A percentile compares a stretch with the other conserved stretches of the same genome.
Evolutionary conservation across 2,888 invertebrate genomes (phyloP).

Genomic region (Miltochrista miniata): DNA sequence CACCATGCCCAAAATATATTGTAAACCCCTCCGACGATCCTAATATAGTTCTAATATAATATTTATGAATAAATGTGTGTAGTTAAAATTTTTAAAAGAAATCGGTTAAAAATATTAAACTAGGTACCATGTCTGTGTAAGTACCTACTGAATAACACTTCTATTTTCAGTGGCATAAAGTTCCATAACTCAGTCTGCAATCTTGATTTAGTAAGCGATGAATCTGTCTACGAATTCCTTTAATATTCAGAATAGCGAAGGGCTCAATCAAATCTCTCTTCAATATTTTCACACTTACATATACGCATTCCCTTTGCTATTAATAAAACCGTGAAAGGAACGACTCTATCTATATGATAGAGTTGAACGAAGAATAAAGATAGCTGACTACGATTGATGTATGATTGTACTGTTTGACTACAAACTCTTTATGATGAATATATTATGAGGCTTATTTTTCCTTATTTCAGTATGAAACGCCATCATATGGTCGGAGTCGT

Average conservation of each 20-base stretch:
- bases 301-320: slow-evolving; percentile 66
- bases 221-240: slow-evolving; percentile 48
- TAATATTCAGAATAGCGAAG: slow-evolving; percentile 49
- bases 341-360: slow-evolving; percentile 61
- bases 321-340: slow-evolving; percentile 68
- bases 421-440: not conserved
- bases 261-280: slow-evolving; percentile 60
- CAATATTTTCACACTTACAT: slow-evolving; percentile 45
- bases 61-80: no score
- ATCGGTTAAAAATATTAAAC: no score
- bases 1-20: no score
- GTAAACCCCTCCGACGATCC: no score
- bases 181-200: not conserved
- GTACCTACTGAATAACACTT: no score
- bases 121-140: no score
- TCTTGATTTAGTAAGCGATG: slow-evolving; percentile 28
- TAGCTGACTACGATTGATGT: slow-evolving; percentile 13
- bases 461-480: slow-evolving; percentile 73
- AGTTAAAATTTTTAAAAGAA: no score
- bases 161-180: not conserved
- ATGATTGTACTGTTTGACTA: not conserved
- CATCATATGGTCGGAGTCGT: slow-evolving; percentile 67
- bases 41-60: no score
- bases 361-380: slow-evolving; percentile 63
- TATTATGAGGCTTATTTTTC: slow-evolving; percentile 10